Percentiles rank a stretch among this genome's conserved stretches.
These are phyloP conservation scores for Halisarca cf. caerulea DNA, from an alignment of 37 sponge, comb jelly and placozoan genomes.

Conservation along the genomic window DNA sequence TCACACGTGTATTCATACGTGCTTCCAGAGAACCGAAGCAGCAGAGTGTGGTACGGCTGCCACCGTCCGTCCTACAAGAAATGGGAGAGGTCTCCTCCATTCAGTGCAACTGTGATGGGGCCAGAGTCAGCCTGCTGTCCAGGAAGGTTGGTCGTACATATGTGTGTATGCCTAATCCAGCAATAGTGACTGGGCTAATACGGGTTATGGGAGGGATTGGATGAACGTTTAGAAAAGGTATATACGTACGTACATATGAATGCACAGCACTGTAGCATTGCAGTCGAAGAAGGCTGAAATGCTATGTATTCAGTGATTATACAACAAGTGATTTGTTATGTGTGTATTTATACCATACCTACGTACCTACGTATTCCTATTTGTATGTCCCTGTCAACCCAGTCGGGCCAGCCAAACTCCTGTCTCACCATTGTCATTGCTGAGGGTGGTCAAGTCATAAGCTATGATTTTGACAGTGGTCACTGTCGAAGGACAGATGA, in stretches of 20 bases:
- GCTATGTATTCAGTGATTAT: too few species aligned
- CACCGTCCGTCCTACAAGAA: not conserved
- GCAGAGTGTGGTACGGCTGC: slow-evolving; percentile 24
- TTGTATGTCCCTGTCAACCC: not conserved
- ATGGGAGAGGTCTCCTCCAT: slow-evolving; percentile 43
- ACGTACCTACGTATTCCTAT: not conserved
- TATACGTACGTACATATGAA: not conserved
- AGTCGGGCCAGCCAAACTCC: not conserved
- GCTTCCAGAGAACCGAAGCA: slow-evolving; percentile 71
- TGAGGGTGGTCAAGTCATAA: not conserved
- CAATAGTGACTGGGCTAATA: not conserved
- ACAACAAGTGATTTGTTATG: not conserved
- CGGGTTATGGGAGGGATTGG: too few species aligned
- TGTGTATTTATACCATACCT: too few species aligned
- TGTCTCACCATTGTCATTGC: not conserved
- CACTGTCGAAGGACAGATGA: not conserved
- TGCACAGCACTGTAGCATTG: too few species aligned
- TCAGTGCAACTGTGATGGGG: slow-evolving; percentile 70
- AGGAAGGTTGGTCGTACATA: slow-evolving; percentile 29
- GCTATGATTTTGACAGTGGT: slow-evolving; percentile 6
- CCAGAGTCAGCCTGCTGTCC: slow-evolving; percentile 56
- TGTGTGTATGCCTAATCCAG: not conserved
- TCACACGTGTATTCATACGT: not conserved
- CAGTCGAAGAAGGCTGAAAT: too few species aligned
- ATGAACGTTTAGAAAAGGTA: too few species aligned